Evolutionary conservation across 2,888 invertebrate genomes (phyloP), one percentile per base, ranked within the genome.

Genomic region (Diploptera punctata): DNA sequence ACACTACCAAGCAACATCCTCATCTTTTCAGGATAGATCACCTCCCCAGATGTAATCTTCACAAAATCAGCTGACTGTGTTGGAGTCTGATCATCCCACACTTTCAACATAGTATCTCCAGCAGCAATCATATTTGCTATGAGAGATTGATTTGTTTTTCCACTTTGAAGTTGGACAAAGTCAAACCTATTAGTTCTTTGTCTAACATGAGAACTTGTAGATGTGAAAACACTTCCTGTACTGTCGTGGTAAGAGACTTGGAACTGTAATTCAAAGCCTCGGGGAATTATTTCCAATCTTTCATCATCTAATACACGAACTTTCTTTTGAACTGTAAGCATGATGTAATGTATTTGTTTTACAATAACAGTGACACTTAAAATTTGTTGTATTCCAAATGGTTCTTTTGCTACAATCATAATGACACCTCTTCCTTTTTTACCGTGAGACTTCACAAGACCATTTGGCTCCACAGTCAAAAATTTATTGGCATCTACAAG

Each of bases 361-460:
- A 89, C 90, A 82, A 89, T 88, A 73, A 91, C 84, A 33, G 87
- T 84, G 68, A 90, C 83, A 69, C 86, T 86, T 47, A 90, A 78
- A 7, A 86, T 86, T 80, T 91, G 90, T 76, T 88, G 87, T 68
- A 87, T 81, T 54, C 89, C 88, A 81, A 87, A 88, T 67, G 88
- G 86, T 81, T 90, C 87, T 7, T 82, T 81, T 68, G 85, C 84
- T 1, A 83, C 85, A 76, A 90, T 83, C 75, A 87, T 84, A 76
- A 91, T 81, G 57, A 87, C 83, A 77, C 85, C 85, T 77, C 84
- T 83, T 70, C 90, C 91, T 49, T 85, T 82, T 67, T 80, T 81
- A 71, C 87, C 86, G 49, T 83, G 84, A 29, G 88, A 84, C 76
- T 81, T 85, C 52, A 88, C 81, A 54, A 85, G 75, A 31, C 88